phyloP scores from a whole-genome alignment of 2,797 vertebrate species.

The Sebastes vulpes region DNA sequence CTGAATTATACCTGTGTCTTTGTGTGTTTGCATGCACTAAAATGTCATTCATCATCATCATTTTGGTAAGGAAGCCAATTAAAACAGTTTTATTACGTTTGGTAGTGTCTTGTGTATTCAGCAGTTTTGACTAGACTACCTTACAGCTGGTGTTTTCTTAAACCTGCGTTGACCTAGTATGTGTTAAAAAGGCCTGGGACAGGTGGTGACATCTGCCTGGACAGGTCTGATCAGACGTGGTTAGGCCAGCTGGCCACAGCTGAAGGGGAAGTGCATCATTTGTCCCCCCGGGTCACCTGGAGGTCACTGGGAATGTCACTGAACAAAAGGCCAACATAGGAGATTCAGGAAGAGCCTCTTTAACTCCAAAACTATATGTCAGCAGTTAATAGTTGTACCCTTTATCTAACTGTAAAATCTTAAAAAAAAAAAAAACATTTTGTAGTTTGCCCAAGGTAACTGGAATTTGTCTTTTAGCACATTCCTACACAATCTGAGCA shows the following conservation, averaged over 20 bases:
- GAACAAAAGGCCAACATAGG: slow-evolving; percentile 65
- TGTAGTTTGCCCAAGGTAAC: background rate
- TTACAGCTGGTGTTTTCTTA: slow-evolving; percentile 73
- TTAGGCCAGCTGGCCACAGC: slow-evolving; percentile 77
- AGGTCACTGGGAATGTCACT: slow-evolving; percentile 73
- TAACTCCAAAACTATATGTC: background rate
- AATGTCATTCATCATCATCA: slow-evolving; percentile 1
- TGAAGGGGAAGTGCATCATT: slow-evolving; percentile 80
- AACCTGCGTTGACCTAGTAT: slow-evolving; percentile 74
- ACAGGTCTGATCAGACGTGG: slow-evolving; percentile 58
- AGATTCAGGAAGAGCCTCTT: slow-evolving; percentile 23
- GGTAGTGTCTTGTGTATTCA: slow-evolving; percentile 7
- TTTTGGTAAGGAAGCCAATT: background rate
- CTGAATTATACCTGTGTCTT: background rate
- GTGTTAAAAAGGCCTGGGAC: slow-evolving; percentile 58
- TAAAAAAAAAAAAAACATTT: background rate
- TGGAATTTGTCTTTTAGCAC: background rate
- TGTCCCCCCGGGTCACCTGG: slow-evolving; percentile 66
- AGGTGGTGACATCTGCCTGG: slow-evolving; percentile 74
- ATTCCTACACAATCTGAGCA: background rate
- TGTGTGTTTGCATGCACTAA: background rate
- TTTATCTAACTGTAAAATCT: background rate
- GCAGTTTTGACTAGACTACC: slow-evolving; percentile 29
- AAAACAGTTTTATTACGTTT: background rate
- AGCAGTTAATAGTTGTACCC: slow-evolving; percentile 9